Evolutionary conservation across 2,888 invertebrate genomes (phyloP).

Genomic region (Hirtodrosophila trivittata): DNA sequence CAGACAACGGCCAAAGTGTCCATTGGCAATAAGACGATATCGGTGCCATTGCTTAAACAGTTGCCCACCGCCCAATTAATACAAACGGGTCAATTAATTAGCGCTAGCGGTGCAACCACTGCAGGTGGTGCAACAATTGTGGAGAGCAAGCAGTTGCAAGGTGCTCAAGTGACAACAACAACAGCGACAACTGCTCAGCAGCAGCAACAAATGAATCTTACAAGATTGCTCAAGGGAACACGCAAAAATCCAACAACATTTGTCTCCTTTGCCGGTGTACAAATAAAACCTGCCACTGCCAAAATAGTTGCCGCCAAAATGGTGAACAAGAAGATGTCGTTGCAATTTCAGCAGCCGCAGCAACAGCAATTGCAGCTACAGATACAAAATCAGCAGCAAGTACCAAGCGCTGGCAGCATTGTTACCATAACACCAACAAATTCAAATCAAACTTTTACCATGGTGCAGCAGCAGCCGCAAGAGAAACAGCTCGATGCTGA

Average conservation of each 20-base stretch:
- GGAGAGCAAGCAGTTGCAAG: conserved; percentile 61
- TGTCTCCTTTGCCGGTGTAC: conserved; percentile 82
- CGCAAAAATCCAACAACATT: conserved; percentile 82
- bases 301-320: conserved; percentile 84
- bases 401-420: conserved; percentile 85
- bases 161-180: conserved; percentile 35
- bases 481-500: conserved; percentile 32
- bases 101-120: conserved; percentile 60
- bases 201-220: conserved; percentile 76
- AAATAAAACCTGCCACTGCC: conserved; percentile 82
- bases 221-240: conserved; percentile 74
- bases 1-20: conserved; percentile 86
- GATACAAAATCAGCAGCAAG: conserved; percentile 40
- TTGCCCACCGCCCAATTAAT: conserved; percentile 74
- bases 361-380: conserved; percentile 47
- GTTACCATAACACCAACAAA: conserved; percentile 77
- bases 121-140: conserved; percentile 71
- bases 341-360: conserved; percentile 73
- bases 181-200: conserved; percentile 41
- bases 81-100: conserved; percentile 51
- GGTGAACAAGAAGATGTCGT: conserved; percentile 80
- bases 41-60: conserved; percentile 83
- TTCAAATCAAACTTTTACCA: conserved; percentile 63
- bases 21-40: conserved; percentile 84
- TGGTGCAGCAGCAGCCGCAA: conserved; percentile 43